Base-by-base conservation (phyloP, 2,113 vertebrate genomes). In the Zeus faber region DNA sequence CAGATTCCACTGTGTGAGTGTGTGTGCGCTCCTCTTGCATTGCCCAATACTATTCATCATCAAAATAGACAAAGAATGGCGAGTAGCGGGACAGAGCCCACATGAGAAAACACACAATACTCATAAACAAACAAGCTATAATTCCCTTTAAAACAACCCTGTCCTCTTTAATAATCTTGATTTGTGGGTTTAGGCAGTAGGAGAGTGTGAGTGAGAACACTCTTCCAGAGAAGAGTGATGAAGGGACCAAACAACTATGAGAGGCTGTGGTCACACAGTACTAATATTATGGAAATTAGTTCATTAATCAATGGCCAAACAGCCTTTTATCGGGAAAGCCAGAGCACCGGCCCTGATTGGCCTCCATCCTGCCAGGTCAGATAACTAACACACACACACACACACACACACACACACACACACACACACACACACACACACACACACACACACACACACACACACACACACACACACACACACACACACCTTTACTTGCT, bases 251-350 rank as follows among this genome's bases (percentile, higher is more conserved):
- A 33, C 20, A 23, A 39, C 7, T 54, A 25, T 58, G 29, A 4
- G 13, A 26, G 43, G 59, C 50, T 51, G 63, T 55, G 69, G 76
- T 79, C 68, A 59, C 69, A 78, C 40, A 56, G 54, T 60, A 62
- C 74, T 82, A 75, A 85, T 83, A 85, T 84, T 83, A 88, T 85
- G 85, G 72, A 86, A 84, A 89, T 87, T 0, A 70, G 67, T 69
- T 84, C 67, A 88, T 88, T 82, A 83, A 89, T 88, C 83, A 88
- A 80, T 84, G 69, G 70, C 75, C 52, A 62, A 76, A 59, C 58
- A 58, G 62, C 65, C 72, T 84, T 86, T 85, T 86, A 88, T 87
- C 77, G 78, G 73, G 43, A 40, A 44, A 63, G 64, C 64, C 78
- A 79, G 62, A 72, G 67, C 49, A 17, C 55, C 27, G 10, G 26